Conservation (phyloP, 2,113 vertebrate genomes). For the Zosterops japonicus region DNA sequence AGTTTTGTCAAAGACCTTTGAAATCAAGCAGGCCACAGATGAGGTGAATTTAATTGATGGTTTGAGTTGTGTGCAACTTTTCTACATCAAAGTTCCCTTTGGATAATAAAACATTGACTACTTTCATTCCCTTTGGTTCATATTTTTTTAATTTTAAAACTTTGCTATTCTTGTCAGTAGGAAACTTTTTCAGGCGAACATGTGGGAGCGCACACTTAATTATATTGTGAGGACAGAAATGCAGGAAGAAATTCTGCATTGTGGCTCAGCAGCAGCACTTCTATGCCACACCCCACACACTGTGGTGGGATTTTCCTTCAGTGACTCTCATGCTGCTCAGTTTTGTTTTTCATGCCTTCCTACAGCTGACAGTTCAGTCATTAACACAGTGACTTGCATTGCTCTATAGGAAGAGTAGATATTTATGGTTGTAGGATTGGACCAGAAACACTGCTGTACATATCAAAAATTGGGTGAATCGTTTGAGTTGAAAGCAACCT, state of each 20-base stretch:
- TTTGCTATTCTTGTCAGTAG: neutral
- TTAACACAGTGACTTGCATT: neutral
- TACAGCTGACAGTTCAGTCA: neutral
- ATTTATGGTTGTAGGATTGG: neutral
- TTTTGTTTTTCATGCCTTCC: neutral
- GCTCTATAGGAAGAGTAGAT: neutral
- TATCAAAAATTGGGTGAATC: neutral
- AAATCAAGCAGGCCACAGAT: conserved; percentile 3
- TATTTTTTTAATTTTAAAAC: conserved; percentile 10
- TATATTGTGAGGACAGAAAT: neutral
- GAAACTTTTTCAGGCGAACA: neutral
- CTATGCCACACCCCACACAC: neutral
- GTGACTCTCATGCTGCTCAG: neutral
- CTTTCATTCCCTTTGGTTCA: neutral
- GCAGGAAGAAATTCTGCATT: neutral
- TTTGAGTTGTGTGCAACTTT: neutral
- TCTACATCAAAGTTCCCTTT: conserved; percentile 9
- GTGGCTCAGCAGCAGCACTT: neutral
- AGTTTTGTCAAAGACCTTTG: conserved; percentile 5
- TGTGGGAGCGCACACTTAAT: neutral
- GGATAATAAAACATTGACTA: conserved; percentile 17
- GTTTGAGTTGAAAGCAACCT: neutral
- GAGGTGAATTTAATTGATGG: conserved; percentile 18
- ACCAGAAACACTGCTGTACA: neutral
- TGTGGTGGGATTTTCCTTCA: neutral